Base-by-base conservation (phyloP, 2,113 vertebrate genomes). In the Zosterops borbonicus region DNA sequence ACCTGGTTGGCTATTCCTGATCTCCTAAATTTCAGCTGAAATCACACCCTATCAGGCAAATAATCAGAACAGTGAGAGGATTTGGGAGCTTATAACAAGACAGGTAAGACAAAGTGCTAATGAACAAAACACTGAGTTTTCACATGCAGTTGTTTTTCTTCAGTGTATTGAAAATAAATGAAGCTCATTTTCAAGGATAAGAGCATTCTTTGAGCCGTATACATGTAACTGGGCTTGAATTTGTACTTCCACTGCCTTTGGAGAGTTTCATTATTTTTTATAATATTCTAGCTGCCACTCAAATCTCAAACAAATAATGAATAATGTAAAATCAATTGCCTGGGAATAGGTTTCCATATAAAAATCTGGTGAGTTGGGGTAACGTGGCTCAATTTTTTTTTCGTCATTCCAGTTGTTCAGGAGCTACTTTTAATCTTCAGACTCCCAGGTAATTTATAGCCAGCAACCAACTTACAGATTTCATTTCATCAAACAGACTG, bases 301-400 rank as follows among this genome's bases (percentile, higher is more conserved):
- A 95, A 92, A 83, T 76, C 68, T 95, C 73, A 77, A 90, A 90
- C 39, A 94, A 96, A 90, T 77, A 92, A 94, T 62, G 53, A 92
- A 95, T 83, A 92, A 94, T 83, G 53, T 82, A 90, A 96, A 90
- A 92, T 95, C 75, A 75, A 82, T 90, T 83, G 33, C 33, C 33
- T 83, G 42, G 70, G 83, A 94, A 91, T 71, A 91, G 20, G 20
- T 69, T 94, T 93, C 69, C 28, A 83, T 74, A 77, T 41, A 87
- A 87, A 95, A 95, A 74, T 70, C 76, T 47, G 67, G 39, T 53
- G 60, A 92, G 42, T 11, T 4, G 2, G 13, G 13, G 11, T 77
- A 96, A 89, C n/a, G 14, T 73, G n/a, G 28, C 37, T 84, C 62
- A 55, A 23, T 53, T 65, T 62, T 56, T 49, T 50, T 49, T 14